phyloP scores from a whole-genome alignment of 2,888 invertebrate species.

The Tholera decimalis region DNA sequence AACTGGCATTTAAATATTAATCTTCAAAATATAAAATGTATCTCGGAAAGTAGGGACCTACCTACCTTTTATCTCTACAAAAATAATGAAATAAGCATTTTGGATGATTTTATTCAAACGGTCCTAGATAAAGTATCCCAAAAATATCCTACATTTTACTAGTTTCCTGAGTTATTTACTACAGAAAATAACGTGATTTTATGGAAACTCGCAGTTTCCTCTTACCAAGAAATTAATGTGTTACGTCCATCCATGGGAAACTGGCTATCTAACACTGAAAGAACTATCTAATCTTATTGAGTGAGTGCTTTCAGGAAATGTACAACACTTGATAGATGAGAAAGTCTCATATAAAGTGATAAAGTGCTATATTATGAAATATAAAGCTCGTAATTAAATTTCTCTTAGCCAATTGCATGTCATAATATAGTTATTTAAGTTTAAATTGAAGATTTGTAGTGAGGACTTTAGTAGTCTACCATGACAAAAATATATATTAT shows the following conservation, averaged over 20 bases:
- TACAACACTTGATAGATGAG: background rate
- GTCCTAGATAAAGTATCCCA: too few species aligned
- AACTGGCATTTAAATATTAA: too few species aligned
- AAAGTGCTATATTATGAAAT: background rate
- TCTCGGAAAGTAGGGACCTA: too few species aligned
- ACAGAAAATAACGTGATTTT: background rate
- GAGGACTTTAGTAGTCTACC: too few species aligned
- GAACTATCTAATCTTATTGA: slow-evolving; percentile 39
- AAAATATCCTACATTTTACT: background rate
- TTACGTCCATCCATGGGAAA: slow-evolving; percentile 28
- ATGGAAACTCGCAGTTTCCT: slow-evolving; percentile 21
- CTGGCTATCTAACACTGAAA: slow-evolving; percentile 33
- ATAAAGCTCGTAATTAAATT: background rate
- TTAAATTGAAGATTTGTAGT: background rate
- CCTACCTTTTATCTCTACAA: too few species aligned
- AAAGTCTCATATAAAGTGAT: too few species aligned
- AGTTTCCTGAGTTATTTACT: background rate
- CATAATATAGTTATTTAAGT: too few species aligned
- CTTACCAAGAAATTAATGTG: slow-evolving; percentile 19
- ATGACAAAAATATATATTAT: too few species aligned
- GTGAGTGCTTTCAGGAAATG: slow-evolving; percentile 14
- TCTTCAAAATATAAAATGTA: too few species aligned
- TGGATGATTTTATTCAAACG: too few species aligned
- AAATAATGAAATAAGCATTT: too few species aligned
- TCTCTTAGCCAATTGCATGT: too few species aligned